Conservation (phyloP, 2,797 vertebrate species). For the Mus caroli region DNA sequence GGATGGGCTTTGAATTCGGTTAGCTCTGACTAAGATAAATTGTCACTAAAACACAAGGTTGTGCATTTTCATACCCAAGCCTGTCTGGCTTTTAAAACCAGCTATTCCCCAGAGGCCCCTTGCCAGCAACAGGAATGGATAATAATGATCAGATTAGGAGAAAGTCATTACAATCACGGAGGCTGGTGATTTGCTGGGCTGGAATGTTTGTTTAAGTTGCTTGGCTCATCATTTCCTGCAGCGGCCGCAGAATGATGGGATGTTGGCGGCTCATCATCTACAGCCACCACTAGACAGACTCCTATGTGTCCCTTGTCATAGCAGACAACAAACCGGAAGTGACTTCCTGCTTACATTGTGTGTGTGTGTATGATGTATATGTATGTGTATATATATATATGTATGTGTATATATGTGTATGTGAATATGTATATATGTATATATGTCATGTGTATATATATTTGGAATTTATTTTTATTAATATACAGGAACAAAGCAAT, state of each 20-base stretch:
- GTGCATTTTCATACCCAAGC: conserved; percentile 66
- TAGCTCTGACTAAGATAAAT: conserved; percentile 77
- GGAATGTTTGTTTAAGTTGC: conserved; percentile 31
- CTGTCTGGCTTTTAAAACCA: conserved; percentile 45
- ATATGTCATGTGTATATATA: neutral
- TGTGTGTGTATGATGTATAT: neutral
- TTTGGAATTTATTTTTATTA: conserved; percentile 42
- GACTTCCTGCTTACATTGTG: neutral
- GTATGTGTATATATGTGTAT: no score
- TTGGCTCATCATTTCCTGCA: neutral
- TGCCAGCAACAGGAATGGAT: conserved; percentile 65
- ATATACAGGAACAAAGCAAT: conserved; percentile 21
- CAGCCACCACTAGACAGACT: neutral
- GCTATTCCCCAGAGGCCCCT: conserved; percentile 59
- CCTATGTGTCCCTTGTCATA: neutral
- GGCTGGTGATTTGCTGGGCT: conserved; percentile 57
- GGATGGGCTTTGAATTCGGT: conserved; percentile 78
- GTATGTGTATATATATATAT: no score
- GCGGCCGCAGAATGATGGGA: neutral
- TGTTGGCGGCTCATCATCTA: neutral
- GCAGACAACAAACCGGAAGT: neutral
- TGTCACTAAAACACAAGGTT: conserved; percentile 56
- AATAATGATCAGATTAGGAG: conserved; percentile 64
- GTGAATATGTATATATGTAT: no score
- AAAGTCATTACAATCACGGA: conserved; percentile 69